phyloP scores from a whole-genome alignment of 2,113 vertebrate genomes.

The Haemorhous mexicanus region DNA sequence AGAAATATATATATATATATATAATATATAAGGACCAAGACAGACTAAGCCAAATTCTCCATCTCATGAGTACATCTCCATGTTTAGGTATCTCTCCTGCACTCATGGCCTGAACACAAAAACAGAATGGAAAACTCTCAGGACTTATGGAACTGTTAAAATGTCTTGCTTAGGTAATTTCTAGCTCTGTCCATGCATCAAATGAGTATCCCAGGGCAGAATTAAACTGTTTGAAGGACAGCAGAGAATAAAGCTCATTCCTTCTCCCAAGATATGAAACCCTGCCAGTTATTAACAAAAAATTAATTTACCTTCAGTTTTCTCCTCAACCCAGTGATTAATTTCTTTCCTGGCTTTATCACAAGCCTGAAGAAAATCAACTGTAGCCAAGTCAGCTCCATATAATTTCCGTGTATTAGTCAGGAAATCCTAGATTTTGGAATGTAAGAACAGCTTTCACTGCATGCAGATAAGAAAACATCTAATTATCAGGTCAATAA shows the following conservation, averaged over 20 bases:
- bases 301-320: conserved; percentile 82
- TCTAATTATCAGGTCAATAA: neutral
- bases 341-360: conserved; percentile 79
- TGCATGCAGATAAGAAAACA: neutral
- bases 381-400: conserved; percentile 79
- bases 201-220: neutral
- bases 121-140: neutral
- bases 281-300: neutral
- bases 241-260: neutral
- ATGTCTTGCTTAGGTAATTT: neutral
- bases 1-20: neutral
- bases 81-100: neutral
- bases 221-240: neutral
- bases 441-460: neutral
- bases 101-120: neutral
- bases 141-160: neutral
- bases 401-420: conserved; percentile 80
- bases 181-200: neutral
- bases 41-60: neutral
- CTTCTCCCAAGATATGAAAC: neutral
- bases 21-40: neutral
- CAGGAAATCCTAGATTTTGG: conserved; percentile 80
- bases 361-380: conserved; percentile 80
- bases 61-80: neutral
- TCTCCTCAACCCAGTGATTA: conserved; percentile 88